Conservation (phyloP, 2,113 vertebrate genomes). For the Rhodinocichla rosea region DNA sequence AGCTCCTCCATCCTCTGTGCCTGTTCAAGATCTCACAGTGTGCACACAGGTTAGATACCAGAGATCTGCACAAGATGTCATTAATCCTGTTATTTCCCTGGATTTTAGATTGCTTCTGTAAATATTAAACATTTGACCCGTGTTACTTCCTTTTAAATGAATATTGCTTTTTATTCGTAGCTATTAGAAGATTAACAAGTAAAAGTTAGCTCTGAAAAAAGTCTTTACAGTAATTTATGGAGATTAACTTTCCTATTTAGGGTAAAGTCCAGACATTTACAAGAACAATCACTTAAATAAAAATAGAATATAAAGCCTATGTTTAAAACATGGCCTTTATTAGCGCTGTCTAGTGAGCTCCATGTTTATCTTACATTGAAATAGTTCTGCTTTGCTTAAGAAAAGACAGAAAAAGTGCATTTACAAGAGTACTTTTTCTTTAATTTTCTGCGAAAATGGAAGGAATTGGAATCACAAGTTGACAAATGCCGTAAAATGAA, state of each 20-base stretch:
- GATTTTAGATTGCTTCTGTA: not conserved
- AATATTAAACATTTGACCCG: not conserved
- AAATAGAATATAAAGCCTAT: constrained; percentile 76
- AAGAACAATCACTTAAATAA: constrained; percentile 68
- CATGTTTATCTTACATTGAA: constrained; percentile 85
- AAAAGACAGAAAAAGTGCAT: constrained; percentile 85
- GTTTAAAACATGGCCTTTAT: constrained; percentile 94
- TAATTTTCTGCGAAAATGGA: constrained; percentile 81
- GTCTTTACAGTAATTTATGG: constrained; percentile 37
- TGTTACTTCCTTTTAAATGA: constrained; percentile 20
- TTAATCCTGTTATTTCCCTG: not conserved
- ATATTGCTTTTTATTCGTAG: constrained; percentile 51
- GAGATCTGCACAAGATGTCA: not conserved
- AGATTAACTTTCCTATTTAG: constrained; percentile 54
- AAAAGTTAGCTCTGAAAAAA: constrained; percentile 36
- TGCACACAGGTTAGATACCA: not conserved
- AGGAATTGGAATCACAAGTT: constrained; percentile 79
- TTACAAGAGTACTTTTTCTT: constrained; percentile 84
- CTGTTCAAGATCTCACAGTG: not conserved
- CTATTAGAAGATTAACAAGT: constrained; percentile 39
- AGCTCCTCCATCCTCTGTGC: not conserved
- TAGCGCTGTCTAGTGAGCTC: constrained; percentile 84
- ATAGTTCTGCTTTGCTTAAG: constrained; percentile 85
- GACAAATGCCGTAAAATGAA: constrained; percentile 79
- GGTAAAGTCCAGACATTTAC: constrained; percentile 47